Base-by-base conservation (phyloP, 2,797 vertebrate genomes). In the Ctenopoma kingsleyae region DNA sequence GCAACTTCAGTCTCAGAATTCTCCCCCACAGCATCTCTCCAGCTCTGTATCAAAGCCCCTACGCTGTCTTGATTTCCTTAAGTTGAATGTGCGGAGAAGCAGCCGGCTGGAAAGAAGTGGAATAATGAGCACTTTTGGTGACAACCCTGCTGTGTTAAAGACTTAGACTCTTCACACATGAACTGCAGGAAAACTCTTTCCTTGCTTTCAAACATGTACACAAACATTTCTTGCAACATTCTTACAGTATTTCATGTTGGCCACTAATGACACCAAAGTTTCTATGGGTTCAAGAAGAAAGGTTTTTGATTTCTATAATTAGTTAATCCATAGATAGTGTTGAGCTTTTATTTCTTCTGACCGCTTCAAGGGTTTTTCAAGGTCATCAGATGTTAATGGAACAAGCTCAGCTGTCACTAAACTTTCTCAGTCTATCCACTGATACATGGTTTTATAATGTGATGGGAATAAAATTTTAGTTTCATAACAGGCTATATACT, bases 41-140 rank as follows among this genome's bases (percentile, higher is more conserved):
- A 67, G 23, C 46, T 67, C 51, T 4, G 15, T 43, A 69, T 85
- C 74, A 79, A 82, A 84, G 76, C 61, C 67, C 52, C 12, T 51
- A 59, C 0, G 15, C 58, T 25, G 63, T 62, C 62, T 78, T 58
- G 71, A 64, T 64, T 75, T 65, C 83, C 54, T 41, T 22, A 46
- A 63, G 52, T n/a, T 74, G 47, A 65, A 74, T 16, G 20, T 71
- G 78, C 16, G 1, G 8, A 67, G 67, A 59, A 73, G 63, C 57
- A 66, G 50, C 58, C 11, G 27, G 43, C 59, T 63, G 74, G 62
- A 57, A 68, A 70, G 46, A 80, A 54, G 56, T 40, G 52, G 48
- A 74, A 62, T 81, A 82, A 84, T 83, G 75, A 87, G 72, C 72
- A 80, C 58, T 68, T 76, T 78, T 67, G 65, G 78, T 80, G 66